Base-by-base conservation (phyloP, 2,113 vertebrate species). In the Phalacrocorax aristotelis region DNA sequence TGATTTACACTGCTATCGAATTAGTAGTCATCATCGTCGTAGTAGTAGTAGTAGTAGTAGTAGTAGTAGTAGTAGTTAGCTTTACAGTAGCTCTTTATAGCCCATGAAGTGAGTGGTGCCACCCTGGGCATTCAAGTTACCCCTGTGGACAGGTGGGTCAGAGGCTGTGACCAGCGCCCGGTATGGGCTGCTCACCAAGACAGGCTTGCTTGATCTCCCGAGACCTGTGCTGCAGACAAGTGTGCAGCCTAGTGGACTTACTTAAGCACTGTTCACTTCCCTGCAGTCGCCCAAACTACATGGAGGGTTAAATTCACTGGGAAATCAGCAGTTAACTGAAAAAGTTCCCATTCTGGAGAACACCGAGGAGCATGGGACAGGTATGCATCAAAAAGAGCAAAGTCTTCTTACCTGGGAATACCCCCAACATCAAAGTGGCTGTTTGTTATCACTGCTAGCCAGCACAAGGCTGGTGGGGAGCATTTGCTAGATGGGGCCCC, bases 101-200 rank as follows among this genome's bases (percentile, higher is more conserved):
- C 15, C 34, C 9, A 38, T 77, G 57, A 80, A 52, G 34, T 34
- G 30, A 26, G 36, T 7, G 18, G 20, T 68, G 48, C 51, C 14
- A 16, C 19, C 16, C 32, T 57, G 36, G 2, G 3, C 3, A 0
- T 10, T n/a, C 18, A 2, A 58, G 30, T 25, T 44, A 7, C 6
- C 2, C 11, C 13, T 0, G 2, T 2, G 18, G 23, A n/a, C 15
- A 13, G 7, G 21, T 11, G 11, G 12, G 11, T 36, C 32, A 11
- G 20, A 48, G 32, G 27, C 51, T 71, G n/a, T 54, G 69, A 13
- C 6, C 2, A 0, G 9, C 13, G 34, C 15, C 18, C 26, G 17
- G 4, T 23, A 18, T 22, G 0, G 0, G 10, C 40, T 6, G 10
- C 29, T 77, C 2, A 0, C 10, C 22, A 15, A 1, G 0, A 21